These are phyloP conservation scores for Herpetotheres cachinnans DNA, from an alignment of 2,113 vertebrate species.

Conservation along the genomic window DNA sequence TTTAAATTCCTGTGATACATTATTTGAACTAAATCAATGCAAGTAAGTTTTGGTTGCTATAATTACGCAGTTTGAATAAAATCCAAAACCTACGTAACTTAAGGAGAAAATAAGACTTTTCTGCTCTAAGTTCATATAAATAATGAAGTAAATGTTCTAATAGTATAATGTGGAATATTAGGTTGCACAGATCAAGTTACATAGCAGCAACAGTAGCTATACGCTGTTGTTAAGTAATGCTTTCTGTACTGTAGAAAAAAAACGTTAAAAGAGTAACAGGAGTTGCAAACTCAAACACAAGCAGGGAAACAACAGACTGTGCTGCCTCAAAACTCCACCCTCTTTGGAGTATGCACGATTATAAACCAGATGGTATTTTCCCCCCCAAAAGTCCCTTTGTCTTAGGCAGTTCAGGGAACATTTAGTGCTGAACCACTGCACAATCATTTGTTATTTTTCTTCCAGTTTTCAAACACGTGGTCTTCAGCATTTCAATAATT, in stretches of 20 bases:
- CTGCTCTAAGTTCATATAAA: neutral
- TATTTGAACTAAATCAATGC: neutral
- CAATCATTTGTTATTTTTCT: conserved; percentile 52
- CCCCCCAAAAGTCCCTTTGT: conserved; percentile 4
- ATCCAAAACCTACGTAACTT: neutral
- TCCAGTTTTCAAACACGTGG: conserved; percentile 15
- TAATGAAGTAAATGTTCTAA: neutral
- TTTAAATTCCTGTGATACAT: neutral
- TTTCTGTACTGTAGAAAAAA: neutral
- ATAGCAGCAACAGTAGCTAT: neutral
- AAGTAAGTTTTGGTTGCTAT: neutral
- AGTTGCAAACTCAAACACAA: neutral
- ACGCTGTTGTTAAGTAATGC: neutral
- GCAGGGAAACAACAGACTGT: neutral
- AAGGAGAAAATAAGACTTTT: neutral
- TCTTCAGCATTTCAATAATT: conserved; percentile 52
- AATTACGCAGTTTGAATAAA: neutral
- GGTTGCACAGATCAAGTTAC: neutral
- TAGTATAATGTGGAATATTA: neutral
- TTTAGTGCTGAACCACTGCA: conserved; percentile 28
- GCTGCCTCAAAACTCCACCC: conserved; percentile 23
- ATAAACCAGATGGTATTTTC: conserved; percentile 10
- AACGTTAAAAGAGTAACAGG: neutral
- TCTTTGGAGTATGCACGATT: neutral
- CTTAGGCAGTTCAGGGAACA: conserved; percentile 15